Percentiles rank a stretch among this genome's conserved stretches.
These are phyloP conservation scores for Kryphioiulus occultus DNA, from an alignment of 2,888 invertebrate species.

Conservation along the genomic window DNA sequence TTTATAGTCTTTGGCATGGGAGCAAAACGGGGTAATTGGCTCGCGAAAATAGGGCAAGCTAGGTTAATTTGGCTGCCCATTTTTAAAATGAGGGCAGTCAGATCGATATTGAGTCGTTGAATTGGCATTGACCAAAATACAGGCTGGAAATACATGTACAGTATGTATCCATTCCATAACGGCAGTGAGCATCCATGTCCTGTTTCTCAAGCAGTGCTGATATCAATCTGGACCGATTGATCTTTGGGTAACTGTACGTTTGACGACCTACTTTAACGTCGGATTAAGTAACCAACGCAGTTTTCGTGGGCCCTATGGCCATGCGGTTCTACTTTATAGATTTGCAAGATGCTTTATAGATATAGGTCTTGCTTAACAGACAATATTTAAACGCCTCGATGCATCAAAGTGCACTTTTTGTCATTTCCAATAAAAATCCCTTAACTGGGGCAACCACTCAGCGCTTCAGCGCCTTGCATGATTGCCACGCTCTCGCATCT, in stretches of 20 bases:
- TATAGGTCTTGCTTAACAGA: not conserved
- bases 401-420: not conserved
- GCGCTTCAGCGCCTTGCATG: not conserved
- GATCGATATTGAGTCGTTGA: conserved; percentile 17
- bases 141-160: not conserved
- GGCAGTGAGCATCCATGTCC: not conserved
- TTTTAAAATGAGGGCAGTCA: not conserved
- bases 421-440: not conserved
- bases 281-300: not conserved
- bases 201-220: not conserved
- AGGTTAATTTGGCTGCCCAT: conserved; percentile 2
- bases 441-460: not conserved
- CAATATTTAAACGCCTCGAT: conserved; percentile 20
- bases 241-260: not conserved
- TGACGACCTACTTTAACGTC: conserved; percentile 27
- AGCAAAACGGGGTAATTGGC: conserved; percentile 30
- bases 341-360: not conserved
- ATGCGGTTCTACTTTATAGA: not conserved
- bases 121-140: conserved; percentile 15
- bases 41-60: conserved; percentile 2
- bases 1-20: not conserved
- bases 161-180: not conserved
- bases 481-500: not conserved
- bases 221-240: not conserved
- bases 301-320: not conserved